phyloP scores from a whole-genome alignment of 2,113 vertebrate species.

The Cyanoramphus novaezelandiae region DNA sequence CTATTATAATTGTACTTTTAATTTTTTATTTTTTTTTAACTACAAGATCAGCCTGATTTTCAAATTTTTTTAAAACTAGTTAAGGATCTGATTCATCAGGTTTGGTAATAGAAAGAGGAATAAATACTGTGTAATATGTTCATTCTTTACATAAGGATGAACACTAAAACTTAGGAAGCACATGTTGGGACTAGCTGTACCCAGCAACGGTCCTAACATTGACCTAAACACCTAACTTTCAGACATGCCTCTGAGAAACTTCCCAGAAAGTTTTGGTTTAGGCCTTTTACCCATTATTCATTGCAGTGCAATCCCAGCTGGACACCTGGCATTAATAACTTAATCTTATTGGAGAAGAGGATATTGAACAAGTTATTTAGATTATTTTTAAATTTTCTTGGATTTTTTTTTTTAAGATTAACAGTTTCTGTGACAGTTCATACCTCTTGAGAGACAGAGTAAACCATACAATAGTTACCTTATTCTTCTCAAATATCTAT shows the following conservation, averaged over 20 bases:
- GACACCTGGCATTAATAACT: not conserved
- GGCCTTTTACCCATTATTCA: fast-evolving
- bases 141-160: not conserved
- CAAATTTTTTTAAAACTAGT: not conserved
- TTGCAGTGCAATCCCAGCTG: not conserved
- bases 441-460: not conserved
- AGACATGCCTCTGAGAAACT: not conserved
- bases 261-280: not conserved
- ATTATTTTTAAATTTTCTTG: not conserved
- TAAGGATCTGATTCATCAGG: not conserved
- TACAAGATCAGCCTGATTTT: not conserved
- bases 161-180: not conserved
- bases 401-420: not conserved
- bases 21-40: not conserved
- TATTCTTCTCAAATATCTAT: not conserved
- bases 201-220: not conserved
- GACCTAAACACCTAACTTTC: not conserved
- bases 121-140: not conserved
- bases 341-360: not conserved
- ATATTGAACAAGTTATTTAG: not conserved
- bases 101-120: not conserved
- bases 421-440: not conserved
- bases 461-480: not conserved
- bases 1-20: not conserved
- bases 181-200: not conserved